Base-by-base conservation (phyloP, 2,113 vertebrate species). In the Phaethon lepturus region DNA sequence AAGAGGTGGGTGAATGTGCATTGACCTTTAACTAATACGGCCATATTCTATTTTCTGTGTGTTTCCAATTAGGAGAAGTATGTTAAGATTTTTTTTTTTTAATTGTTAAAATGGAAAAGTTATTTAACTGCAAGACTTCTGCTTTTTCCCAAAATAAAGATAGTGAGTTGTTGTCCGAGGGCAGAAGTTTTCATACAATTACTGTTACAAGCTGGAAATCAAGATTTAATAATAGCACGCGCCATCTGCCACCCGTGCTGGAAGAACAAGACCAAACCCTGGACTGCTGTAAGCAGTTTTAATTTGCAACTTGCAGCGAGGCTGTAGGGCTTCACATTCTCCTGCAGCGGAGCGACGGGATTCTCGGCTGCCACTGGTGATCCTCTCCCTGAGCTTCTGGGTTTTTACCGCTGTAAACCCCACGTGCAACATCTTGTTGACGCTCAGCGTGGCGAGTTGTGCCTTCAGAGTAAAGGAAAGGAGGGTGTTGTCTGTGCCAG, bases 31-130 rank as follows among this genome's bases (percentile, higher is more conserved):
- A 60, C 91, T 93, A 94, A 88, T 82, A 55, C 0, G 13, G 60
- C 89, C 71, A 76, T 86, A 95, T 94, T 85, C 89, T 82, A 74
- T 91, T 95, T 96, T 96, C 53, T 83, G 50, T 79, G 62, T 97
- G 84, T 95, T 97, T 93, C 77, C 81, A 97, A 91, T 96, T 93
- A 95, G 62, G 47, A 97, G 69, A 88, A 95, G 25, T 71, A 84
- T 81, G 88, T 75, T 86, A 62, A 1, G 4, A 16, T 60, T 67
- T 45, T 42, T 58, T n/a, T 42, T 59, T 72, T 55, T n/a, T 14
- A 44, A 44, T 56, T 5, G 1, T 94, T 92, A 79, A 82, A 94
- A 81, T 56, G 68, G 19, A 45, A 92, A 79, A 91, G 67, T 90
- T 91, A 59, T 59, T 95, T 96, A 76, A 88, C 84, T 75, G 29